Evolutionary conservation across 2,888 invertebrate species (phyloP).

Genomic region (Chymomyza caudatula): DNA sequence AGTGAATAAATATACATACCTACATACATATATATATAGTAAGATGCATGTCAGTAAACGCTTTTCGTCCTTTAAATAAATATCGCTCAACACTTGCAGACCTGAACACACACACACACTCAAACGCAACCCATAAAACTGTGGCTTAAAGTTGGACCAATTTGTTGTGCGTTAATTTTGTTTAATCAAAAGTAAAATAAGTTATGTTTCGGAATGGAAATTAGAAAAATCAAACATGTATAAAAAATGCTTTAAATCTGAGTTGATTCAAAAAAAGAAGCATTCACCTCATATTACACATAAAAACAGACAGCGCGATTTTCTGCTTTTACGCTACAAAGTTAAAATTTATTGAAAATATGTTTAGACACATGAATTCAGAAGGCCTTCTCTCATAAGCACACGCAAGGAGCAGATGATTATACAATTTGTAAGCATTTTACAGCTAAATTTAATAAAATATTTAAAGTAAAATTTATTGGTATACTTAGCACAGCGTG

Average conservation of each 20-base stretch:
- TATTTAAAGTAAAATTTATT: constrained; percentile 67
- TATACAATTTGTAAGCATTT: constrained; percentile 67
- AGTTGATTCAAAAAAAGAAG: too few species aligned
- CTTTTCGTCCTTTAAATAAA: constrained; percentile 9
- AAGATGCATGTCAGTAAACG: neutral
- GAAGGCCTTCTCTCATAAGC: constrained; percentile 51
- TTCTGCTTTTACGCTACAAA: too few species aligned
- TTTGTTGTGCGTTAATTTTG: constrained; percentile 2
- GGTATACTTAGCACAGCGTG: constrained; percentile 41
- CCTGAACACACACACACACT: neutral
- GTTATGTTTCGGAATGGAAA: neutral
- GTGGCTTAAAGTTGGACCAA: constrained; percentile 22
- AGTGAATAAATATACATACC: neutral
- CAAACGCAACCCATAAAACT: neutral
- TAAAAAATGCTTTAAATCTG: neutral
- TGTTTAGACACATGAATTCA: too few species aligned
- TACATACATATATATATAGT: neutral
- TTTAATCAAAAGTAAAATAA: neutral
- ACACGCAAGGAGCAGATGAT: too few species aligned
- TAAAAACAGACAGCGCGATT: too few species aligned
- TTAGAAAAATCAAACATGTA: too few species aligned
- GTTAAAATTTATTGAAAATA: too few species aligned
- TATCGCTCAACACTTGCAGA: neutral
- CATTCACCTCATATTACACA: too few species aligned
- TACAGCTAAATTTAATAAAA: constrained; percentile 60